Evolutionary conservation across 2,888 invertebrate species (phyloP).

Genomic region (Pammene fasciana): DNA sequence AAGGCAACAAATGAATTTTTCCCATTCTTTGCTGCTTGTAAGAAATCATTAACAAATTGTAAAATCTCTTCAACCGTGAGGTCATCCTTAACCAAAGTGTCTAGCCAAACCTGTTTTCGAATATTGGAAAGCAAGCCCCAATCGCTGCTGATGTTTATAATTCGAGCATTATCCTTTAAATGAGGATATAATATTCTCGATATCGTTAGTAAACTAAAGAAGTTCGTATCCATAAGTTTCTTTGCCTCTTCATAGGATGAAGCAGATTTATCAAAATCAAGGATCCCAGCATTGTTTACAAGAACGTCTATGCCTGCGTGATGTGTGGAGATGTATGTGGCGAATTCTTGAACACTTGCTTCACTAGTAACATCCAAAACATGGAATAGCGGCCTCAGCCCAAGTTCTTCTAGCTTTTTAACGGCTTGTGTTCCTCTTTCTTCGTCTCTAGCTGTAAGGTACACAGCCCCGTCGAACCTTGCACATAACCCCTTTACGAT

Average conservation of each 20-base stretch:
- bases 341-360: constrained; percentile 84
- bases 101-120: constrained; percentile 75
- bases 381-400: constrained; percentile 85
- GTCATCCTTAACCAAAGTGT: constrained; percentile 71
- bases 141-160: constrained; percentile 89
- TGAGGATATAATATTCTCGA: constrained; percentile 88
- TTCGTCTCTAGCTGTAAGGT: constrained; percentile 87
- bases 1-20: constrained; percentile 70
- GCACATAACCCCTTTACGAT: constrained; percentile 84
- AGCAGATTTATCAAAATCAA: constrained; percentile 85
- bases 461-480: constrained; percentile 88
- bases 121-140: constrained; percentile 81
- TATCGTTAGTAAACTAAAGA: constrained; percentile 85
- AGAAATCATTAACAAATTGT: constrained; percentile 82
- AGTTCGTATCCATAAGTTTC: constrained; percentile 88
- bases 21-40: constrained; percentile 79
- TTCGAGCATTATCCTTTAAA: constrained; percentile 86
- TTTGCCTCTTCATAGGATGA: constrained; percentile 88
- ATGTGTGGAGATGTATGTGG: constrained; percentile 82
- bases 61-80: constrained; percentile 80
- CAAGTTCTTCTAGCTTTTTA: constrained; percentile 82
- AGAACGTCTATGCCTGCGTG: constrained; percentile 89
- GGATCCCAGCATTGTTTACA: constrained; percentile 90
- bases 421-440: constrained; percentile 85
- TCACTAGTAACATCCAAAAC: constrained; percentile 87